Conservation (phyloP, 92 coral and sea anemone genomes). For the Siderastrea siderea region DNA sequence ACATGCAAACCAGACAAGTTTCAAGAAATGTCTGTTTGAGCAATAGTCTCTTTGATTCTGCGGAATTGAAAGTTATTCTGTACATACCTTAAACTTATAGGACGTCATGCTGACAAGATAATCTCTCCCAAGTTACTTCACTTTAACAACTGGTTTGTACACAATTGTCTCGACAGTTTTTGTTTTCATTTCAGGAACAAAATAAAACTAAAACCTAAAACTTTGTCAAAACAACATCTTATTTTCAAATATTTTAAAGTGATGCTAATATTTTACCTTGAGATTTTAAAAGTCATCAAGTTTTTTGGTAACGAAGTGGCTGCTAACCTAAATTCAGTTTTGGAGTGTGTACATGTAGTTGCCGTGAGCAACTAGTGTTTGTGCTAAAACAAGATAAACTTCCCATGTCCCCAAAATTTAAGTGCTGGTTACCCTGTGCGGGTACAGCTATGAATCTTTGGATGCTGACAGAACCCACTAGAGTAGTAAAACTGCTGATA, state of each 20-base stretch:
- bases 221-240: neutral
- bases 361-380: no score
- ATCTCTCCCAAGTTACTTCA: neutral
- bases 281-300: neutral
- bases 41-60: neutral
- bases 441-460: neutral
- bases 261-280: neutral
- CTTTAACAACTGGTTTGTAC: neutral
- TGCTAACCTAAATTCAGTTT: no score
- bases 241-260: neutral
- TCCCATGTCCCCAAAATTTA: neutral
- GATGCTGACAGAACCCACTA: neutral
- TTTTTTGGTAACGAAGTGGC: no score
- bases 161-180: neutral
- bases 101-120: neutral
- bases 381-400: no score
- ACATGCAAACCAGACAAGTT: neutral
- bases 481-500: neutral
- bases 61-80: neutral
- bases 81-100: conserved; percentile 1
- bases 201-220: neutral
- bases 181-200: neutral
- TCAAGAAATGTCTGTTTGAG: neutral
- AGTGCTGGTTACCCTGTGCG: neutral
- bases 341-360: no score